phyloP scores from a whole-genome alignment of 2,888 invertebrate species.

The Neuroscelio doddi region DNA sequence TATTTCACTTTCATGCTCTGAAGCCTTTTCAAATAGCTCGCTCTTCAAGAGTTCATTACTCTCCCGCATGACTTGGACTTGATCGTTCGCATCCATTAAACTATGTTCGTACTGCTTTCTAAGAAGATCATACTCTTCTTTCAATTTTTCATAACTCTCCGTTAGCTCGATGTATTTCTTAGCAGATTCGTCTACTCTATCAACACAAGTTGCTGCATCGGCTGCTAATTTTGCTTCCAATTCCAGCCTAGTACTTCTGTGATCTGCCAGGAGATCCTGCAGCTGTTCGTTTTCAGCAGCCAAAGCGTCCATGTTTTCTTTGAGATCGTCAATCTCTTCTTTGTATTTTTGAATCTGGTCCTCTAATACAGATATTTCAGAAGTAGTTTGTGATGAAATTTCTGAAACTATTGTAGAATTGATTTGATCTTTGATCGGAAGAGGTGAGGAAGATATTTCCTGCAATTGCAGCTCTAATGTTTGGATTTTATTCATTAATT shows the following conservation, averaged over 20 bases:
- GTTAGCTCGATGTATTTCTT: constrained; percentile 50
- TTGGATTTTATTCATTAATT: constrained; percentile 79
- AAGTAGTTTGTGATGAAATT: not conserved
- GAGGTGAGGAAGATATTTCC: constrained; percentile 14
- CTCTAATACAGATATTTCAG: not conserved
- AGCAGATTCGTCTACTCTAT: constrained; percentile 52
- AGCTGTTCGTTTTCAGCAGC: constrained; percentile 78
- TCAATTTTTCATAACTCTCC: constrained; percentile 48
- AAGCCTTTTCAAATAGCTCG: constrained; percentile 53
- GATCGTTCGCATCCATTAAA: constrained; percentile 59
- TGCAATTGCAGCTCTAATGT: constrained; percentile 68
- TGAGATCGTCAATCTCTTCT: constrained; percentile 73
- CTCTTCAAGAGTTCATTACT: constrained; percentile 52
- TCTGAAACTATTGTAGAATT: not conserved
- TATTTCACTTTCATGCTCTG: constrained; percentile 50
- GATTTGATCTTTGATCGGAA: constrained; percentile 10
- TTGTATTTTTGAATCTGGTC: constrained; percentile 49
- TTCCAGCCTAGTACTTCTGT: constrained; percentile 66
- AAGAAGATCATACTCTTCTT: constrained; percentile 54
- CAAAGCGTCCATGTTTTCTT: constrained; percentile 75
- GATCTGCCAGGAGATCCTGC: constrained; percentile 75
- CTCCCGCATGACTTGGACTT: constrained; percentile 52
- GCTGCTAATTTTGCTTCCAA: constrained; percentile 46
- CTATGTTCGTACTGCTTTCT: constrained; percentile 58
- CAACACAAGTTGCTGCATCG: constrained; percentile 32